Conservation (phyloP, 2,888 invertebrate species). For the Eremobia ochroleuca region DNA sequence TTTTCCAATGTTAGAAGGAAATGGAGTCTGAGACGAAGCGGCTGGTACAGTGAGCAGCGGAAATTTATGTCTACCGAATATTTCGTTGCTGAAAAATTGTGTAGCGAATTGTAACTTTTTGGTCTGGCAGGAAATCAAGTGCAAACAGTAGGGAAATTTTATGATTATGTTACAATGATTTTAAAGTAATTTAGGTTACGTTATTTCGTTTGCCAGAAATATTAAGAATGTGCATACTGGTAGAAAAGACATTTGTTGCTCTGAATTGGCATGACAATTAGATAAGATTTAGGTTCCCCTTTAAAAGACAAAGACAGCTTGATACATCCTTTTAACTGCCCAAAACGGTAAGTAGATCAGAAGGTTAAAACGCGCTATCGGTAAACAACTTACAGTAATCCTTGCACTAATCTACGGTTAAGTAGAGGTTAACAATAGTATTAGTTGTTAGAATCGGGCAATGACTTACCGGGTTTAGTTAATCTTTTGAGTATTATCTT, state of each 20-base stretch:
- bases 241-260: not conserved
- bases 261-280: not conserved
- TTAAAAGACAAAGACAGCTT: not conserved
- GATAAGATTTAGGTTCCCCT: no score
- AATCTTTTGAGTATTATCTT: slow-evolving; percentile 27
- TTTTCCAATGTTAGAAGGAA: slow-evolving; percentile 62
- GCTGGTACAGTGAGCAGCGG: slow-evolving; percentile 55
- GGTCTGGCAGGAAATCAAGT: slow-evolving; percentile 28
- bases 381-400: slow-evolving; percentile 48
- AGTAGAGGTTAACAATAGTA: slow-evolving; percentile 34
- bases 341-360: slow-evolving; percentile 11
- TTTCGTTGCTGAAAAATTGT: slow-evolving; percentile 30
- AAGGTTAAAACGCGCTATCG: slow-evolving; percentile 24
- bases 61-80: slow-evolving; percentile 49
- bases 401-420: slow-evolving; percentile 42
- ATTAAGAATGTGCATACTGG: not conserved
- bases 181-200: not conserved
- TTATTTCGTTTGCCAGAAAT: not conserved
- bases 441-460: slow-evolving; percentile 23
- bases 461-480: slow-evolving; percentile 15
- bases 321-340: not conserved
- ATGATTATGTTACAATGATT: not conserved
- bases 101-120: slow-evolving; percentile 19
- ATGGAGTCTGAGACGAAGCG: slow-evolving; percentile 59
- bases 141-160: slow-evolving; percentile 17